Evolutionary conservation across 2,888 invertebrate species (phyloP).

Genomic region (Polyommatus iphigenia): DNA sequence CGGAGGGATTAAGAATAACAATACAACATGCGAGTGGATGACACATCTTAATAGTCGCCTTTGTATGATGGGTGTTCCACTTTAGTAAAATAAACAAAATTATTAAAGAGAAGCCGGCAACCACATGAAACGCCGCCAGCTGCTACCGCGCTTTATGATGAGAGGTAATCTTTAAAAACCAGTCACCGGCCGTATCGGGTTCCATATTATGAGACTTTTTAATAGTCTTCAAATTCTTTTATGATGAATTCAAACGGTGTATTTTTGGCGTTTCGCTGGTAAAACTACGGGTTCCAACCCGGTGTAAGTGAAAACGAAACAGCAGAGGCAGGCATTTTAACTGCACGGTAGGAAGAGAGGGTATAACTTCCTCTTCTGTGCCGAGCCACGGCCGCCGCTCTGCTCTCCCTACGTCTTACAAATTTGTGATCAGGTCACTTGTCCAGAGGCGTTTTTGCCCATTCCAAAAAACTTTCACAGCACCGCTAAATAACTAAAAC

Average conservation of each 20-base stretch:
- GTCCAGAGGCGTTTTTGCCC: not conserved
- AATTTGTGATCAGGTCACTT: not conserved
- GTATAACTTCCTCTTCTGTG: not conserved
- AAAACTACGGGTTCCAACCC: not conserved
- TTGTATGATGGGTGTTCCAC: conserved; percentile 68
- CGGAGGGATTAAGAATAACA: conserved; percentile 41
- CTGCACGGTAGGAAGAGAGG: not conserved
- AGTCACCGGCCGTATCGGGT: conserved; percentile 70
- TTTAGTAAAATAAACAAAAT: conserved; percentile 73
- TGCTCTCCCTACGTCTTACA: not conserved
- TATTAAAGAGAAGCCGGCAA: conserved; percentile 74
- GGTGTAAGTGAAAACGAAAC: not conserved
- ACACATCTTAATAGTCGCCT: conserved; percentile 59
- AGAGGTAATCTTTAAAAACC: conserved; percentile 63
- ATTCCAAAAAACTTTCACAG: too few species aligned
- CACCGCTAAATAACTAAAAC: too few species aligned
- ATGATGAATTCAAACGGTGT: conserved; percentile 48
- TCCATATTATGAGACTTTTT: conserved; percentile 80
- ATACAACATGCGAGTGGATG: conserved; percentile 44
- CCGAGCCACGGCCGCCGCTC: not conserved
- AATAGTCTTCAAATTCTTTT: conserved; percentile 68
- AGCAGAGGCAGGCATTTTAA: not conserved
- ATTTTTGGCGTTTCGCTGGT: not conserved
- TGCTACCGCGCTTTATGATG: conserved; percentile 75
- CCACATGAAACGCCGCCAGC: conserved; percentile 77